Conservation (phyloP, 2,797 vertebrate genomes). For the Centroberyx gerrardi region DNA sequence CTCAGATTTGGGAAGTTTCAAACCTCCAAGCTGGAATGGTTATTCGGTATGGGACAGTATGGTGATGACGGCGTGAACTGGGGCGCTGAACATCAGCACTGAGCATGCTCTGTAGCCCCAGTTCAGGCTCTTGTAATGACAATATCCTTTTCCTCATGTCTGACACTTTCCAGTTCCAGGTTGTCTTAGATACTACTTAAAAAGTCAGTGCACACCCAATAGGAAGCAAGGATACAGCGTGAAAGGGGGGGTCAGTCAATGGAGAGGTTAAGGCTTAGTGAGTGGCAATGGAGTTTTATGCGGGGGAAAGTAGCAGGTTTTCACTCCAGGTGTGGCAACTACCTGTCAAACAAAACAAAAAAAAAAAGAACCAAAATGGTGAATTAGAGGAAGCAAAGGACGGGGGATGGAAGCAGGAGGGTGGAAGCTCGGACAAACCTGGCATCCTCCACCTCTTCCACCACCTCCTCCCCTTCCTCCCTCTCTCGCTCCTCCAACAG, state of each 20-base stretch:
- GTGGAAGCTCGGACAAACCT: conserved; percentile 90
- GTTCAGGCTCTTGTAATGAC: not conserved
- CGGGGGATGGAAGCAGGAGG: conserved; percentile 61
- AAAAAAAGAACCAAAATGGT: conserved; percentile 80
- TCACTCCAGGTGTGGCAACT: conserved; percentile 76
- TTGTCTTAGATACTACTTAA: not conserved
- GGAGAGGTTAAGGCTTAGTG: not conserved
- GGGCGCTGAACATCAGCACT: not conserved
- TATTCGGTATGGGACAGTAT: not conserved
- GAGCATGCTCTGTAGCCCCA: not conserved
- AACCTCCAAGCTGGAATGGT: not conserved
- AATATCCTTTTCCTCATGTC: not conserved
- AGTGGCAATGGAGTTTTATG: conserved; percentile 2
- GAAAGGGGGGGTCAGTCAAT: conserved; percentile 2
- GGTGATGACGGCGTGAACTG: too few relatives aligned
- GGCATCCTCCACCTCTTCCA: conserved; percentile 93
- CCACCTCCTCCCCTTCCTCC: conserved; percentile 85
- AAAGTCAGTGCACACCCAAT: not conserved
- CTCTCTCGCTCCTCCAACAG: conserved; percentile 96
- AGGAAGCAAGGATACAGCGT: conserved; percentile 15
- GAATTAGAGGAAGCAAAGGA: conserved; percentile 53
- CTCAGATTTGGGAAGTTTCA: not conserved
- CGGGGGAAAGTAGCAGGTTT: conserved; percentile 23
- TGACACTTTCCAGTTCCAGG: not conserved
- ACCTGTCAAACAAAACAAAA: conserved; percentile 84